Base-by-base conservation (phyloP, 2,888 invertebrate species). In the Sympetrum striolatum region DNA sequence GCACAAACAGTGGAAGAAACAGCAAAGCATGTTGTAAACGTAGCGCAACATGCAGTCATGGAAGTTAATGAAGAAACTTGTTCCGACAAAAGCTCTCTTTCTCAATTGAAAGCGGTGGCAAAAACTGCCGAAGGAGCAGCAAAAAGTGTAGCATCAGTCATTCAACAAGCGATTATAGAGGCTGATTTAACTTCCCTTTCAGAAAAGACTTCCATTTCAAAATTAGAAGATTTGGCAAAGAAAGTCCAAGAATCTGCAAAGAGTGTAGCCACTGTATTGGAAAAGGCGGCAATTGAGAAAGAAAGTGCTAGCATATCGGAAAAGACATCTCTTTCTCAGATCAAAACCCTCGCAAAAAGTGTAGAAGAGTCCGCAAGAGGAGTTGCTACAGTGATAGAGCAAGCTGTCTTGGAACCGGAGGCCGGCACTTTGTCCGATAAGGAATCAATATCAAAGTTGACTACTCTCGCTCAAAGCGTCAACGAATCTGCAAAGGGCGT, bases 1-100 rank as follows among this genome's bases (percentile, higher is more conserved):
- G 92, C 94, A 64, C 94, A 94, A 80, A 95, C 95, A 0, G 93
- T 95, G 10, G 95, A 95, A 92, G 94, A 94, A 73, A 92, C 95
- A 60, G 94, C 94, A 91, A 93, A 92, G 91, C 94, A 94, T 91
- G 91, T 95, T 53, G 92, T 92, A 10, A 92, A 92, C 90, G 92
- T 94, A 14, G 94, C 94, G 92, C 93, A 94, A 91, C 94, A 94
- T 92, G 92, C 94, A 35, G 91, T 93, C 48, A 92, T 92, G 64
- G 93, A 93, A 5, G 92, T 92, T 14, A 93, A 94, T 48, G 93
- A 94, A 91, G 93, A 94, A 79, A 93, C 93, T 0, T 92, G 93
- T 91, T 94, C 94, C 0, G 91, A 94, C 3, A 93, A 94, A 91
- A 91, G 94, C 90, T 93, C 93, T 64, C 35, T 79, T 22, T 60